Conservation (phyloP, 2,888 invertebrate genomes). For the Mechanitis messenoides region DNA sequence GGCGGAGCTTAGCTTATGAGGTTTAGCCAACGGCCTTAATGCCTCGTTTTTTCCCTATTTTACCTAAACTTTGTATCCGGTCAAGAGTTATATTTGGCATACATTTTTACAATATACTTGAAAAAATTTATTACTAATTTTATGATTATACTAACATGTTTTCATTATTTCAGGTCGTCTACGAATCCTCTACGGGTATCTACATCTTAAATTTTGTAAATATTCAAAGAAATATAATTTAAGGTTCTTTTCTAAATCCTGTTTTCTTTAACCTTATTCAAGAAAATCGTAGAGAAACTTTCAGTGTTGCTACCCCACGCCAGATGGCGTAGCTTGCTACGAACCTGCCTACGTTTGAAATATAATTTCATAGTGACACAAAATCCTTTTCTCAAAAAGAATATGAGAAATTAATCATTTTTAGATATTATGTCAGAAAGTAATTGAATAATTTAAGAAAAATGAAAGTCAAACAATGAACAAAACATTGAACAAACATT, state of each 20-base stretch:
- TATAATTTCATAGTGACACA: background rate
- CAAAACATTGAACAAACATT: too few relatives aligned
- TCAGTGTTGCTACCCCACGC: slow-evolving; percentile 57
- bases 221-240: slow-evolving; percentile 1
- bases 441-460: too few relatives aligned
- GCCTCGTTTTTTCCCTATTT: slow-evolving; percentile 50
- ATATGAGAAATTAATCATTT: too few relatives aligned
- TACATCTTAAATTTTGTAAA: background rate
- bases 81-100: background rate
- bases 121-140: background rate
- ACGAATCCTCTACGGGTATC: background rate
- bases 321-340: slow-evolving; percentile 56
- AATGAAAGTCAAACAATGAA: too few relatives aligned
- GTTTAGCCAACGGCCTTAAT: slow-evolving; percentile 60
- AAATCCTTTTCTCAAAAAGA: too few relatives aligned
- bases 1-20: slow-evolving; percentile 70
- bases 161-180: background rate
- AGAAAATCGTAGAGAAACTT: slow-evolving; percentile 19
- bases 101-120: background rate
- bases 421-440: too few relatives aligned
- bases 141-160: background rate
- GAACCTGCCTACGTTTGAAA: slow-evolving; percentile 20
- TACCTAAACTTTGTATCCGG: slow-evolving; percentile 28
- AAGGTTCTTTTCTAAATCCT: slow-evolving; percentile 18
- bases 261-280: slow-evolving; percentile 4